A percentile compares a stretch with the other conserved stretches of the same genome.
These are phyloP conservation scores for Gasterosteus aculeatus DNA, from an alignment of 2,113 vertebrate genomes.

Conservation along the genomic window DNA sequence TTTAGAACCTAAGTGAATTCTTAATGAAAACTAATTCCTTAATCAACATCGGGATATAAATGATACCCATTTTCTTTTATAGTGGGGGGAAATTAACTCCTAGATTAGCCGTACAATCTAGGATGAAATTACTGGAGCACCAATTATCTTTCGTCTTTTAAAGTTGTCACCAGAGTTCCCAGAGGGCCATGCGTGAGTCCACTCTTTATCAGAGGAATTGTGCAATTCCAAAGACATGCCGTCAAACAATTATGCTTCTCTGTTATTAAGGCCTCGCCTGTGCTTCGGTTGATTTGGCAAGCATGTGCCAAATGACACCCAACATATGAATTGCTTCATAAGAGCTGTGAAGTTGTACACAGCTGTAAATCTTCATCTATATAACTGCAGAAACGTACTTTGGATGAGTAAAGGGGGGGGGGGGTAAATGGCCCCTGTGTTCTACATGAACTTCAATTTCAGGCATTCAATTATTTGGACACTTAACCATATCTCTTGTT, in stretches of 20 bases:
- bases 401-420: conserved; percentile 56
- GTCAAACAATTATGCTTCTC: conserved; percentile 81
- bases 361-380: conserved; percentile 68
- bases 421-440: conserved; percentile 76
- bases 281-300: conserved; percentile 75
- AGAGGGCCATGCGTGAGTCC: conserved; percentile 74
- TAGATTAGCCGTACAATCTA: conserved; percentile 88
- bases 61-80: conserved; percentile 91
- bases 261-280: conserved; percentile 77
- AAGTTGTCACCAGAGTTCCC: conserved; percentile 83
- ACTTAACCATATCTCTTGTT: conserved; percentile 79
- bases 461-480: conserved; percentile 81
- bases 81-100: conserved; percentile 92
- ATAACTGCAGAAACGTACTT: conserved; percentile 68
- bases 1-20: conserved; percentile 96
- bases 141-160: conserved; percentile 86
- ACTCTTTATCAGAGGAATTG: conserved; percentile 81
- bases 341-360: conserved; percentile 74
- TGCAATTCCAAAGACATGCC: conserved; percentile 80
- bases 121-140: conserved; percentile 83
- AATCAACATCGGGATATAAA: conserved; percentile 98
- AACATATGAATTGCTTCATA: conserved; percentile 73
- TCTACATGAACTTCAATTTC: conserved; percentile 76
- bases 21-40: conserved; percentile 99
- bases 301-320: conserved; percentile 77